These are phyloP conservation scores for Tetrax tetrax DNA, from an alignment of 2,113 vertebrate genomes.

Conservation along the genomic window DNA sequence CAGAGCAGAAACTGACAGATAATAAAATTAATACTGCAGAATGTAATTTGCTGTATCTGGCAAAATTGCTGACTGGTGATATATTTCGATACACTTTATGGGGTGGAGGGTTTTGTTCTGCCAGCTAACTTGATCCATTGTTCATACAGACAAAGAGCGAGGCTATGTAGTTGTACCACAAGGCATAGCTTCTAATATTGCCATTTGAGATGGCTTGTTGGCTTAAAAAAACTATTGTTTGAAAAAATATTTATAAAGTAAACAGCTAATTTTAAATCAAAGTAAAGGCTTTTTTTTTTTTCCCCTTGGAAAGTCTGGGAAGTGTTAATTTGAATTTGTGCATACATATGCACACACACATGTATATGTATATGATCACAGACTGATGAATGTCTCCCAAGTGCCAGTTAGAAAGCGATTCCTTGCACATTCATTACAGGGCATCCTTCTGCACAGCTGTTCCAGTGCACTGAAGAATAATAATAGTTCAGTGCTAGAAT, in stretches of 20 bases:
- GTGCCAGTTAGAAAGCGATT: constrained; percentile 34
- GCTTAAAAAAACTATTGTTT: constrained; percentile 1
- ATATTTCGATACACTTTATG: constrained; percentile 20
- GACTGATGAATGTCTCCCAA: constrained; percentile 29
- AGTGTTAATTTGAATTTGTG: not conserved
- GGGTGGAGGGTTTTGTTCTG: not conserved
- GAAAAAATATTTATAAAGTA: not conserved
- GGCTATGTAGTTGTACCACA: not conserved
- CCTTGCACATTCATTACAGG: not conserved
- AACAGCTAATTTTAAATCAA: constrained; percentile 3
- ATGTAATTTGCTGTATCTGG: not conserved
- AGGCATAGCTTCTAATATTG: not conserved
- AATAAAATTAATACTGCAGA: not conserved
- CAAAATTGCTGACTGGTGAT: not conserved
- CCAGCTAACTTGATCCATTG: not conserved
- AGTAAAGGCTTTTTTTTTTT: not conserved
- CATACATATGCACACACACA: not conserved
- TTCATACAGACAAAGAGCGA: constrained; percentile 25
- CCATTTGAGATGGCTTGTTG: not conserved
- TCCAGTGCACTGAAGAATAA: not conserved
- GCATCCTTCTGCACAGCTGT: not conserved
- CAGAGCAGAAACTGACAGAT: not conserved
- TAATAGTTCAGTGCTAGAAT: not conserved
- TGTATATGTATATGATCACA: not conserved
- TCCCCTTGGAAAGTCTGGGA: not conserved